Evolutionary conservation across 2,797 vertebrate species (phyloP), one percentile per base, ranked within the genome.

Genomic region (Podargus strigoides): DNA sequence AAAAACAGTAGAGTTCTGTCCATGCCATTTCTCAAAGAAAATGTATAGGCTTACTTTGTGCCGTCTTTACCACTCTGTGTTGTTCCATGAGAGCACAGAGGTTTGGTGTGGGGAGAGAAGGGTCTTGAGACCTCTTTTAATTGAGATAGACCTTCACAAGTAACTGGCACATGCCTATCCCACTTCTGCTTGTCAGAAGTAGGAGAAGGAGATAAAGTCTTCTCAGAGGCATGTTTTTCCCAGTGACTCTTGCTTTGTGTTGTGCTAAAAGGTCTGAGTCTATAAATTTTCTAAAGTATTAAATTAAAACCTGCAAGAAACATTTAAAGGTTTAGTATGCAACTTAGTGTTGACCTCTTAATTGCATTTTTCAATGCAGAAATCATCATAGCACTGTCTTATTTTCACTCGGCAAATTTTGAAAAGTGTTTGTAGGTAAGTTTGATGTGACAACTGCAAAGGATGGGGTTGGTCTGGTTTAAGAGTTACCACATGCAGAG

Each of bases 21-120:
- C 6, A 3, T 62, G 41, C 6, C 4, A 3, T 9, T 66, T 77
- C 13, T 68, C 15, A 58, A 12, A 53, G 39, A 59, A 67, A 66
- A 60, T 2, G 3, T 14, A 2, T 30, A 28, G 39, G 5, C 15
- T 44, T 81, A 23, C n/a, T 15, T 49, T 21, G 32, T 64, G 14
- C 27, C 56, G 15, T 52, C 72, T 77, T 39, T 62, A 12, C 10
- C 46, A 9, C 18, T 86, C 27, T 53, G 7, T 60, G 15, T 36
- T 42, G 32, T 68, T 0, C 0, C 6, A 1, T 36, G 46, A 44
- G 22, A 47, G 13, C 3, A 3, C 8, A 41, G 41, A 68, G 24
- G 17, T 36, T 34, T 86, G 30, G 47, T 60, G 18, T 30, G 44
- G 28, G 7, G 17, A 55, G 37, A 47, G 27, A 55, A 73, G 7